Percentiles rank a stretch among this genome's conserved stretches.
These are phyloP conservation scores for Dryomyza anilis DNA, from an alignment of 2,888 invertebrate genomes.

Conservation along the genomic window DNA sequence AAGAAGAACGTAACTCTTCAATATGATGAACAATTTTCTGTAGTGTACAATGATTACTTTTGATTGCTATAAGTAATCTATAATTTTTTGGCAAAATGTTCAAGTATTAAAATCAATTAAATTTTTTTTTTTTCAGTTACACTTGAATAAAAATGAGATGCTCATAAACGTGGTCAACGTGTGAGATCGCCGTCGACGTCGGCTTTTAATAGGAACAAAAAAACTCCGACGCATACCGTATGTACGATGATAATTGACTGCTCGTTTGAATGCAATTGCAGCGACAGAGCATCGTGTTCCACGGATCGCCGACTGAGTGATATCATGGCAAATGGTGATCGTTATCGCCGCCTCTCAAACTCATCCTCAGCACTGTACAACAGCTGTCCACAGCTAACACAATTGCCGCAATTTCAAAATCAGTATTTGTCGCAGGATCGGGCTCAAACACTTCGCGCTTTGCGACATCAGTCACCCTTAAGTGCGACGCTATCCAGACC, in stretches of 20 bases:
- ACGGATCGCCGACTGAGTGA: slow-evolving; percentile 41
- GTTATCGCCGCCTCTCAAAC: slow-evolving; percentile 49
- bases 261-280: slow-evolving; percentile 58
- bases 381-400: slow-evolving; percentile 56
- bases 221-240: slow-evolving; percentile 14
- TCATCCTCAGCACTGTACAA: slow-evolving; percentile 54
- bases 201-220: too few species aligned
- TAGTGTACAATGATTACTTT: too few species aligned
- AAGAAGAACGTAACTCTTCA: too few species aligned
- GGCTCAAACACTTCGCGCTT: too few species aligned
- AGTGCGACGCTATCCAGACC: slow-evolving; percentile 43
- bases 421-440: slow-evolving; percentile 22
- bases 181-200: too few species aligned
- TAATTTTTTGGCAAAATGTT: too few species aligned
- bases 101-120: too few species aligned
- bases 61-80: too few species aligned
- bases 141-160: too few species aligned
- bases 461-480: slow-evolving; percentile 31
- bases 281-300: slow-evolving; percentile 45
- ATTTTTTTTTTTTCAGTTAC: too few species aligned
- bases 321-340: slow-evolving; percentile 52
- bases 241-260: slow-evolving; percentile 57
- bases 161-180: too few species aligned
- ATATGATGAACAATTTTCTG: too few species aligned
- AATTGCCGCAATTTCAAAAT: slow-evolving; percentile 22